Evolutionary conservation across 1,140 invertebrate species (phyloP).

Genomic region (Holcopasites calliopsidis): DNA sequence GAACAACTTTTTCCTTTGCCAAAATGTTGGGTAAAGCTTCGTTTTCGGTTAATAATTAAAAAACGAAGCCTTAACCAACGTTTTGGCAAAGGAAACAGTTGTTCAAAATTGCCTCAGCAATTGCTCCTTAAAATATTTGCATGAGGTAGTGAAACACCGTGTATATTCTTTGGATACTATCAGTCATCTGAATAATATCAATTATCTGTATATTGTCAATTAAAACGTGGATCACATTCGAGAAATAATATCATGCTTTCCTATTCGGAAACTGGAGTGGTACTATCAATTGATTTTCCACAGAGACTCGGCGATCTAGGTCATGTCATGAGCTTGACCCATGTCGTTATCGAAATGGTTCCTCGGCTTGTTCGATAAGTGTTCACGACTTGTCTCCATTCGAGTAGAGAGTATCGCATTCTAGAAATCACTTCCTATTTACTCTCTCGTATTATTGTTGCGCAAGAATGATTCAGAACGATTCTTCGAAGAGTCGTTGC

Average conservation of each 20-base stretch:
- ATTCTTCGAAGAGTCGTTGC: not conserved
- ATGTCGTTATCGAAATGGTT: constrained; percentile 62
- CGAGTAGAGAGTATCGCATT: constrained; percentile 6
- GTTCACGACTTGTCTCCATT: constrained; percentile 3
- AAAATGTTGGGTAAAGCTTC: too few relatives aligned
- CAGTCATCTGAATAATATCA: too few relatives aligned
- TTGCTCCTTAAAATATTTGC: too few relatives aligned
- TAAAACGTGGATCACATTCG: not conserved
- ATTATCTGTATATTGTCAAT: not conserved
- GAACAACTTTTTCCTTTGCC: too few relatives aligned
- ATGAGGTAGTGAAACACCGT: too few relatives aligned
- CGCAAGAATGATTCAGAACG: not conserved
- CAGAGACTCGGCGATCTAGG: constrained; percentile 25
- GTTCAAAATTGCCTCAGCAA: too few relatives aligned
- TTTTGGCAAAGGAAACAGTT: too few relatives aligned
- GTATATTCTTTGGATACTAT: too few relatives aligned
- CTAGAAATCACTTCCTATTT: not conserved
- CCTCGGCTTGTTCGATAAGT: constrained; percentile 10
- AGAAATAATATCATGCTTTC: constrained; percentile 1
- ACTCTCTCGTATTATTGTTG: not conserved
- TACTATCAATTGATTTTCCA: constrained; percentile 4
- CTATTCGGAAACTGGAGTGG: not conserved
- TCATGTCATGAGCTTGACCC: constrained; percentile 62
- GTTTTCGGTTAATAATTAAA: too few relatives aligned
- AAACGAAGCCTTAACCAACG: too few relatives aligned